phyloP scores from a whole-genome alignment of 1,140 invertebrate genomes.

The Dryas iulia region DNA sequence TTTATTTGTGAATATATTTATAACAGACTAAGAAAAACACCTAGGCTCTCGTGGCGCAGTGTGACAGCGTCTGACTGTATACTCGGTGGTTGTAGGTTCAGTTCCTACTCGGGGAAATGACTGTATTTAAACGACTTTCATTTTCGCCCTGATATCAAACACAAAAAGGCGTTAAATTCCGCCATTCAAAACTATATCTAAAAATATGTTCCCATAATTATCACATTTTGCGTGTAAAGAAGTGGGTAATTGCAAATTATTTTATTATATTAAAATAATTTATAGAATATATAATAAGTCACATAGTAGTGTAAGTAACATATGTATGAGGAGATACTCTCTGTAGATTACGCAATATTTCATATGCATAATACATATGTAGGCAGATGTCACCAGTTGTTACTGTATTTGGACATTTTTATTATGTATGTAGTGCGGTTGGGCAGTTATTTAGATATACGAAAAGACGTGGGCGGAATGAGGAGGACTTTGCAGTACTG shows the following conservation, averaged over 20 bases:
- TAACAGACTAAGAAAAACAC: not conserved
- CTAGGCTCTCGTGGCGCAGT: no score
- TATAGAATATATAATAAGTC: no score
- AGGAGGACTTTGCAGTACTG: conserved; percentile 32
- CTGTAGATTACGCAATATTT: not conserved
- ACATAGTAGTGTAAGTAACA: no score
- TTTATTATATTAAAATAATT: not conserved
- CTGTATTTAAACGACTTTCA: no score
- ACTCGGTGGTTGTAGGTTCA: no score
- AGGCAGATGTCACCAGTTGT: conserved; percentile 11
- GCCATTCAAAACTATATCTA: no score
- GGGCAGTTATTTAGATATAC: conserved; percentile 17
- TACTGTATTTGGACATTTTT: conserved; percentile 27
- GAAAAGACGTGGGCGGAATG: conserved; percentile 33
- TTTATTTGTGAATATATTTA: not conserved
- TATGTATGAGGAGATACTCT: not conserved
- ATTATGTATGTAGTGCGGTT: conserved; percentile 22
- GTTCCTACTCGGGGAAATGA: no score
- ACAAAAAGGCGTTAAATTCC: no score
- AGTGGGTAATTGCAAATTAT: not conserved
- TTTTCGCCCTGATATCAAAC: no score
- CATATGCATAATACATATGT: not conserved
- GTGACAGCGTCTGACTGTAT: no score
- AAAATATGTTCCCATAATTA: no score
- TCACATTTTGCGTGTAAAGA: no score